phyloP scores from a whole-genome alignment of 2,797 vertebrate genomes.

The Alauda arvensis region DNA sequence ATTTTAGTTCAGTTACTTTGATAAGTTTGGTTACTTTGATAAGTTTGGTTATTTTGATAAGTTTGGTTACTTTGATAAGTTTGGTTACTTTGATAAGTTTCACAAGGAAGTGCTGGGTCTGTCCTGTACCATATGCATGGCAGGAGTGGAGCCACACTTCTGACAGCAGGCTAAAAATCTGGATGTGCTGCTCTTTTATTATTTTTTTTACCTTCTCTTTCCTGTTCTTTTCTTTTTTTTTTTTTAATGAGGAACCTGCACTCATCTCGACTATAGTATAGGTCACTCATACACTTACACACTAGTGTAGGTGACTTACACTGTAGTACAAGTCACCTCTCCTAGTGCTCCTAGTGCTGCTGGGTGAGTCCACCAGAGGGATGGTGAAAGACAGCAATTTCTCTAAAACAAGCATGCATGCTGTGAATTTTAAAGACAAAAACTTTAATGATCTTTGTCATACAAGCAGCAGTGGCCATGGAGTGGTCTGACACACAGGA shows the following conservation, averaged over 20 bases:
- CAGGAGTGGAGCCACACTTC: background rate
- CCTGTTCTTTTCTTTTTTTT: background rate
- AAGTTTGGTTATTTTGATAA: background rate
- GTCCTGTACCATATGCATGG: background rate
- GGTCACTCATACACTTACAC: no score
- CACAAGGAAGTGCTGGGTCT: background rate
- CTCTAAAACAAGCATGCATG: background rate
- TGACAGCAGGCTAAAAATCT: background rate
- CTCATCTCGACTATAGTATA: no score
- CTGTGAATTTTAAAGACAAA: background rate
- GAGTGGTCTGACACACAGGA: background rate
- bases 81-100: background rate
- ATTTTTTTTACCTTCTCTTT: background rate
- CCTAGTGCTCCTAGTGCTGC: background rate
- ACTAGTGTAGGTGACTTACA: no score
- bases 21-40: background rate
- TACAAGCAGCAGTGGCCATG: accelerated
- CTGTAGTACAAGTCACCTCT: no score
- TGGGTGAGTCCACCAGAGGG: background rate
- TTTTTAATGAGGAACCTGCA: background rate
- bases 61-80: background rate
- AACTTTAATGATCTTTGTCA: background rate
- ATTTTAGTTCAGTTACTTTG: background rate
- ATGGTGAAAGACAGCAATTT: background rate
- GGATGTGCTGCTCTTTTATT: background rate